These are phyloP conservation scores for Chrosomus eos DNA, from an alignment of 2,797 vertebrate species.

Conservation along the genomic window DNA sequence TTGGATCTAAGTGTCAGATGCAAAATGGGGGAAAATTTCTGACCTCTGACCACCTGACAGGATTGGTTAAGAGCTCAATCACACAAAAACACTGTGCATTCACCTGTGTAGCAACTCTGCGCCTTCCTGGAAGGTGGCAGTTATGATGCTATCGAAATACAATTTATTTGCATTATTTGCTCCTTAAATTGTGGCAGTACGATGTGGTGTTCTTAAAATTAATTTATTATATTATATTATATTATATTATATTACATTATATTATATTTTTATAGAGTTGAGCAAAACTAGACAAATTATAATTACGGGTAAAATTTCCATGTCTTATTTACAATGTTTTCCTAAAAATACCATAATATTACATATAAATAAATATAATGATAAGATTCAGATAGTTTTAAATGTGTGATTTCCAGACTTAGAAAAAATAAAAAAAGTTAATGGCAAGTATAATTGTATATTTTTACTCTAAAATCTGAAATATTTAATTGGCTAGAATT, in stretches of 20 bases:
- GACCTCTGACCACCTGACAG: neutral
- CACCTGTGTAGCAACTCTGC: neutral
- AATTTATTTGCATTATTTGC: conserved; percentile 6
- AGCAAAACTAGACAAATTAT: neutral
- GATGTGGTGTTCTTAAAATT: neutral
- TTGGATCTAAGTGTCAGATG: neutral
- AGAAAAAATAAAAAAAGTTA: no score
- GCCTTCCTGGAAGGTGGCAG: neutral
- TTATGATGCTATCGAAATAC: conserved; percentile 3
- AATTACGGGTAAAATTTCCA: neutral
- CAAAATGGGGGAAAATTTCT: neutral
- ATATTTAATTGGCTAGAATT: neutral
- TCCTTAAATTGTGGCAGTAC: neutral
- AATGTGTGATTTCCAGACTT: neutral
- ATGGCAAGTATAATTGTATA: neutral
- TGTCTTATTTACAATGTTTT: neutral
- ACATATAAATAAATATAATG: neutral
- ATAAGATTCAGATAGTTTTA: neutral
- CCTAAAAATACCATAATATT: neutral
- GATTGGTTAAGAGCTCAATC: neutral
- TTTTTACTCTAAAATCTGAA: neutral
- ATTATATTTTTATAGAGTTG: neutral
- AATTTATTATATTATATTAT: neutral
- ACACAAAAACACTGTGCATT: neutral
- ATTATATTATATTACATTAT: neutral